phyloP scores from a whole-genome alignment of 1,140 invertebrate genomes.

The Drosophila pachea region DNA sequence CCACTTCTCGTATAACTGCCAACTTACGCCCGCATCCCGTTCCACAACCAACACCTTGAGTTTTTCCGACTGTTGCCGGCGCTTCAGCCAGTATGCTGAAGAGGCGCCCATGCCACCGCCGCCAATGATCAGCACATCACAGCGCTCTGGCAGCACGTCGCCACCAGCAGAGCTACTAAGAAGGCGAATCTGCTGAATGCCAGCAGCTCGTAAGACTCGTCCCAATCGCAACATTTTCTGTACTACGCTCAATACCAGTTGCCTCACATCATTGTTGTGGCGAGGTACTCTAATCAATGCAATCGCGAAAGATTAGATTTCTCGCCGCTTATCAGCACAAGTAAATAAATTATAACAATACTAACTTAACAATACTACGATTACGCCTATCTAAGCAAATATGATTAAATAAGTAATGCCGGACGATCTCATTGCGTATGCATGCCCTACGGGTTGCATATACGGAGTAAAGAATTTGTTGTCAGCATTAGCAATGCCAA shows the following conservation, averaged over 20 bases:
- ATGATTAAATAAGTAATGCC: constrained; percentile 6
- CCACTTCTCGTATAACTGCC: too few species aligned
- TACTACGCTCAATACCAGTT: constrained; percentile 27
- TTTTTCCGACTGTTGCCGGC: constrained; percentile 82
- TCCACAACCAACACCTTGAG: constrained; percentile 92
- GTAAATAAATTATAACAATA: constrained; percentile 33
- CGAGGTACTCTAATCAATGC: constrained; percentile 15
- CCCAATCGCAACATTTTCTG: constrained; percentile 50
- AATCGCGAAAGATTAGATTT: constrained; percentile 56
- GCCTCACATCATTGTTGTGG: constrained; percentile 11
- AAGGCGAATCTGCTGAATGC: constrained; percentile 16
- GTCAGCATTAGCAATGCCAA: too few species aligned
- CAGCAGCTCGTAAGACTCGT: constrained; percentile 42
- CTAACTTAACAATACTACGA: constrained; percentile 25
- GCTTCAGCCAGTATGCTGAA: constrained; percentile 94
- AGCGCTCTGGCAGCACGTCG: constrained; percentile 77
- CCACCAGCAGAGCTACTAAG: constrained; percentile 16
- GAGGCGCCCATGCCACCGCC: constrained; percentile 95
- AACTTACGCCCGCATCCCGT: constrained; percentile 89
- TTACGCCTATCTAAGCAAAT: constrained; percentile 19
- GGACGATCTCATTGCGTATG: background rate
- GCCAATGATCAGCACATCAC: constrained; percentile 94
- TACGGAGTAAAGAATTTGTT: background rate
- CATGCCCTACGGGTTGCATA: background rate
- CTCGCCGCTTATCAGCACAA: constrained; percentile 19